Conservation (phyloP, 2,888 invertebrate genomes). For the Alentia gelatinosa region DNA sequence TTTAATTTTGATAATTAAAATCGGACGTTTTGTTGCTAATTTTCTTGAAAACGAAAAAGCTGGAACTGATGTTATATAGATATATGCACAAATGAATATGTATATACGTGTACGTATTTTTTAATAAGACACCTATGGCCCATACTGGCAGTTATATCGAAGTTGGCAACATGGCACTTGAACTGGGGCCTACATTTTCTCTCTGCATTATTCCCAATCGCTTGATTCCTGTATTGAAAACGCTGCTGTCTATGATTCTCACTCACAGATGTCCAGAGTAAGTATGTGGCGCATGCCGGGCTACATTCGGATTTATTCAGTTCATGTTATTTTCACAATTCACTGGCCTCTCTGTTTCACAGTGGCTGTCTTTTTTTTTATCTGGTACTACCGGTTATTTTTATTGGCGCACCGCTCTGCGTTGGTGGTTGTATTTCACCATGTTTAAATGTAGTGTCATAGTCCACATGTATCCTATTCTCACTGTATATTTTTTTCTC, state of each 20-base stretch:
- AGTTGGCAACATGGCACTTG: not conserved
- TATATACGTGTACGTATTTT: no score
- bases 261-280: constrained; percentile 48
- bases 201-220: not conserved
- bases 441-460: not conserved
- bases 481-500: no score
- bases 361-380: not conserved
- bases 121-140: no score
- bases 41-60: no score
- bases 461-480: not conserved
- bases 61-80: no score
- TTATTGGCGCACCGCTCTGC: not conserved
- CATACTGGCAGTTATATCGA: not conserved
- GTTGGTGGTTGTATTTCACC: constrained; percentile 20
- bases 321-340: not conserved
- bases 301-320: not conserved
- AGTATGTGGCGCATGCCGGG: constrained; percentile 29
- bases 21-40: no score
- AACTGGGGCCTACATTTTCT: not conserved
- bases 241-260: constrained; percentile 33
- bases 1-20: no score
- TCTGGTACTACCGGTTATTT: not conserved
- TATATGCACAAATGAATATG: no score
- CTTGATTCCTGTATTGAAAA: constrained; percentile 13
- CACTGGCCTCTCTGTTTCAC: constrained; percentile 6